Conservation (phyloP, 2,113 vertebrate genomes). For the Brevimyrus niger region DNA sequence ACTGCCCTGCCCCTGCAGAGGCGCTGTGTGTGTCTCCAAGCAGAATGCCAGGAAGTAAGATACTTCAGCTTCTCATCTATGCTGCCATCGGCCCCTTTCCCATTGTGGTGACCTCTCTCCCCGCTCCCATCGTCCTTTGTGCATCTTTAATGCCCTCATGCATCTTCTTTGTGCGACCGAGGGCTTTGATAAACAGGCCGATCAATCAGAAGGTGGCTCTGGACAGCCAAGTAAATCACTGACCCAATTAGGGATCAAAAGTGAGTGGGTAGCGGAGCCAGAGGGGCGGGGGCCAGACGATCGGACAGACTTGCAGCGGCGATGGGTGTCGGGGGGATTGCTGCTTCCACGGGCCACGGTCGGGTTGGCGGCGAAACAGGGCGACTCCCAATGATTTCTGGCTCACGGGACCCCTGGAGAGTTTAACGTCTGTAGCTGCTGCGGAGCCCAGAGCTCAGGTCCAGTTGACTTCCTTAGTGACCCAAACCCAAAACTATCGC, state of each 20-base stretch:
- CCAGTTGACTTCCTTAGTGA: neutral
- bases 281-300: neutral
- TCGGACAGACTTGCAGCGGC: neutral
- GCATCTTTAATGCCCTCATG: constrained; percentile 12
- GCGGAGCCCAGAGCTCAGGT: neutral
- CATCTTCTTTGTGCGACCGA: neutral
- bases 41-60: neutral
- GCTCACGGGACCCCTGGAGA: neutral
- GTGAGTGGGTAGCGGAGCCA: neutral
- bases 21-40: neutral
- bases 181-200: neutral
- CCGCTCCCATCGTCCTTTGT: neutral
- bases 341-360: neutral
- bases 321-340: neutral
- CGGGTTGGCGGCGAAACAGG: neutral
- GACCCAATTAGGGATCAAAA: constrained; percentile 14
- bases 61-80: neutral
- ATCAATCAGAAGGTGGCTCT: constrained; percentile 1
- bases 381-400: neutral
- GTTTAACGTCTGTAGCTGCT: neutral
- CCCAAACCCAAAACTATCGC: neutral
- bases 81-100: neutral
- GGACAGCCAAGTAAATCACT: constrained; percentile 15
- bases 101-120: neutral
- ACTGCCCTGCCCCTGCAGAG: neutral